Percentiles rank a stretch among this genome's conserved stretches.
Evolutionary conservation across 2,888 invertebrate genomes (phyloP).

Genomic region (Branchipolynoe longqiensis): DNA sequence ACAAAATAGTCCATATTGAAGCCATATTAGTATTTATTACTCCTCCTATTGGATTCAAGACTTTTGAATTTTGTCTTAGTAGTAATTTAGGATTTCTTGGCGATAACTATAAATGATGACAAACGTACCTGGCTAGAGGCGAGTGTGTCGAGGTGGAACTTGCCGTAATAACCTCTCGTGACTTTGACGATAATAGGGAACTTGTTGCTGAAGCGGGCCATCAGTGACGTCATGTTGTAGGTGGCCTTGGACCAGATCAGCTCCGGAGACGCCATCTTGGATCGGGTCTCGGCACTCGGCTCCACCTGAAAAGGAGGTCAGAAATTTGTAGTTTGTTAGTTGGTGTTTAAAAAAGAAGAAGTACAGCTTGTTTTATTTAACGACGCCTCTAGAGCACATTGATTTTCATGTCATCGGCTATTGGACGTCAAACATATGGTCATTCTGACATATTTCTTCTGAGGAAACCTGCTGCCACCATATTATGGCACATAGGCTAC

Average conservation of each 20-base stretch:
- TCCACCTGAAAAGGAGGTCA: background rate
- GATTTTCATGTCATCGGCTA: too few relatives aligned
- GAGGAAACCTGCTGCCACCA: too few relatives aligned
- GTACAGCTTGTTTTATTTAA: too few relatives aligned
- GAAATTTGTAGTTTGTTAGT: background rate
- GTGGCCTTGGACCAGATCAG: conserved; percentile 50
- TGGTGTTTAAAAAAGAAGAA: background rate
- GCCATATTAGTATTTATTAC: too few relatives aligned
- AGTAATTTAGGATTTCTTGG: too few relatives aligned
- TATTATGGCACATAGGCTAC: background rate
- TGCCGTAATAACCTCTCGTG: conserved; percentile 62
- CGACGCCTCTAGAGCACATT: too few relatives aligned
- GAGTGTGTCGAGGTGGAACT: conserved; percentile 62
- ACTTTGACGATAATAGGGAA: conserved; percentile 66
- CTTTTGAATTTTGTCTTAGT: too few relatives aligned
- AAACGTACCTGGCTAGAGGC: conserved; percentile 63
- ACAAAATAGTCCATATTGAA: too few relatives aligned
- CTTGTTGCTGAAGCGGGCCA: conserved; percentile 55
- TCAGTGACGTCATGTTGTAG: conserved; percentile 62
- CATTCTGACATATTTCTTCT: too few relatives aligned
- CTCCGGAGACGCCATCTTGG: conserved; percentile 50
- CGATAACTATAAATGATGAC: too few relatives aligned
- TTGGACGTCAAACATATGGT: too few relatives aligned
- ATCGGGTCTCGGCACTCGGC: conserved; percentile 12
- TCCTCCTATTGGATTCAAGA: too few relatives aligned